phyloP scores from a whole-genome alignment of 2,797 vertebrate species.

The Notolepis coatsorum region DNA sequence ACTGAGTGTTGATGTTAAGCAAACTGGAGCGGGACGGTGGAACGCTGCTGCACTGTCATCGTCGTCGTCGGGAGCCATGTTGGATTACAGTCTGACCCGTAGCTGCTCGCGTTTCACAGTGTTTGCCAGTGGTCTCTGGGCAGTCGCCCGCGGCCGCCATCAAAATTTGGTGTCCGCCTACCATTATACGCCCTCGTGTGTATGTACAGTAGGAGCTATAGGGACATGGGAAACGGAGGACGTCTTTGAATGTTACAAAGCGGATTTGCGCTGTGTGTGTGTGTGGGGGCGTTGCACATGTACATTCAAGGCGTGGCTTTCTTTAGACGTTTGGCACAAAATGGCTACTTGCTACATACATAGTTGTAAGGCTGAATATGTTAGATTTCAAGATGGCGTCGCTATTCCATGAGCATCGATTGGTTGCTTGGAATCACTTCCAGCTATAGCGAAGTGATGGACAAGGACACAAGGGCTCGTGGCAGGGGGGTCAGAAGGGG shows the following conservation, averaged over 20 bases:
- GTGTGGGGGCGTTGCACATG: constrained; percentile 4
- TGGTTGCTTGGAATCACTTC: constrained; percentile 7
- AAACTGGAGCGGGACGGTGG: constrained; percentile 59
- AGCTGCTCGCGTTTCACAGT: constrained; percentile 29
- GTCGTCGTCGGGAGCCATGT: constrained; percentile 62
- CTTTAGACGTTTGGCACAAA: constrained; percentile 48
- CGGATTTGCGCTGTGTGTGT: neutral
- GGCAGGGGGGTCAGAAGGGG: constrained; percentile 14
- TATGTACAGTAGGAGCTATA: no score
- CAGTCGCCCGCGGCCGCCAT: neutral
- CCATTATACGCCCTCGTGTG: neutral
- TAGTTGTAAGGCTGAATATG: constrained; percentile 3
- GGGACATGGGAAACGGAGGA: neutral
- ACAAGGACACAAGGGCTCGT: constrained; percentile 16
- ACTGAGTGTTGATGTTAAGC: constrained; percentile 72
- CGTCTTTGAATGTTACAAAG: neutral
- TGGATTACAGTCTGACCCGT: constrained; percentile 50
- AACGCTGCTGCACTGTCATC: constrained; percentile 49
- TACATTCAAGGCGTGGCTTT: constrained; percentile 8
- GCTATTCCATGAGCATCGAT: neutral
- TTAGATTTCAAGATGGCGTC: constrained; percentile 59
- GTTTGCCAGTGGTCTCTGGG: constrained; percentile 16
- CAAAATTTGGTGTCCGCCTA: neutral
- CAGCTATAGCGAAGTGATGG: constrained; percentile 24
- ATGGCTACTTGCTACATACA: constrained; percentile 45